Conservation (phyloP, 2,113 vertebrate species). For the Lepus americanus region DNA sequence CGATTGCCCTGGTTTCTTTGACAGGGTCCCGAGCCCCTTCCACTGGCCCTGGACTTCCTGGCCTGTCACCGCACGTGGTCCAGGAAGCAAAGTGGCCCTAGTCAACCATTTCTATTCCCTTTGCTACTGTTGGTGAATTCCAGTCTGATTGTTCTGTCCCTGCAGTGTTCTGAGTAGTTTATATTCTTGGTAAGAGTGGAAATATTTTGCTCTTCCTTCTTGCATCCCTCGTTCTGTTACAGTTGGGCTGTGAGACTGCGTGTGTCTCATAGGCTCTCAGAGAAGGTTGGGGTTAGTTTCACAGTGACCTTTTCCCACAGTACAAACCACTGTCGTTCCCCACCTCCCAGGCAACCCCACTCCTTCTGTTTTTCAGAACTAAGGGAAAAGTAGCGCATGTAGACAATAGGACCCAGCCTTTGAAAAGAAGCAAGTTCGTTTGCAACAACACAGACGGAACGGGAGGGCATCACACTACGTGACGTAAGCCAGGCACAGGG, state of each 20-base stretch:
- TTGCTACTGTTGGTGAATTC: conserved; percentile 69
- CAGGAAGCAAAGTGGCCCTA: conserved; percentile 80
- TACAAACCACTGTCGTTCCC: background rate
- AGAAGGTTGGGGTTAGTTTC: background rate
- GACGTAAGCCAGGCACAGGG: no score
- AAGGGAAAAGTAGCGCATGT: no score
- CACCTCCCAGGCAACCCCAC: background rate
- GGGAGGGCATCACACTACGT: no score
- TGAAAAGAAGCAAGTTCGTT: no score
- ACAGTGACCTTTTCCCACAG: conserved; percentile 22
- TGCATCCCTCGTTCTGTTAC: background rate
- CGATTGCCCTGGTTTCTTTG: conserved; percentile 52
- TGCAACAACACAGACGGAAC: no score
- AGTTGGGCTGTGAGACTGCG: background rate
- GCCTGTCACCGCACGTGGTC: conserved; percentile 75
- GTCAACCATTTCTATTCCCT: conserved; percentile 73
- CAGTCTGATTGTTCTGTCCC: conserved; percentile 7
- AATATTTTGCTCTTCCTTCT: background rate
- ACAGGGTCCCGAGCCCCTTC: background rate
- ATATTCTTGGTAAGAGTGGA: background rate
- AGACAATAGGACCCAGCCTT: no score
- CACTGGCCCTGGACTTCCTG: conserved; percentile 75
- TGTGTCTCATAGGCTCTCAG: background rate
- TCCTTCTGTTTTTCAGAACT: background rate
- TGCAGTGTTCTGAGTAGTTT: conserved; percentile 44